Conservation (phyloP, 2,888 invertebrate genomes). For the Polylopha cassiicola region DNA sequence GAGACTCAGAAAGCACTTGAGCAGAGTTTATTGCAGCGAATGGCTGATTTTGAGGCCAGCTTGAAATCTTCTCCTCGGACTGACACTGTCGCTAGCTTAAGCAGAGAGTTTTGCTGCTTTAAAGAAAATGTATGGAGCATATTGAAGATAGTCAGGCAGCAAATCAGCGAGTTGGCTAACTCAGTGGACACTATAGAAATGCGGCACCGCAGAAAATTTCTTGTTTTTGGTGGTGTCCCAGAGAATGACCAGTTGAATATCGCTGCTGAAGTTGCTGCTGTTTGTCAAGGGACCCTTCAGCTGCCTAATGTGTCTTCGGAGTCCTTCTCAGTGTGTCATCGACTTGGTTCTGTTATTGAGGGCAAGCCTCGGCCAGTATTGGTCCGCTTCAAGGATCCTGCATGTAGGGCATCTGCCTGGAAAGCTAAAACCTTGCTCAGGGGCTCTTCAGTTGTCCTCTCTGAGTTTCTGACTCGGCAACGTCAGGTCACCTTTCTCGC, state of each 20-base stretch:
- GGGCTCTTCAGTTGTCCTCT: neutral
- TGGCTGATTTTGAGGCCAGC: too few species aligned
- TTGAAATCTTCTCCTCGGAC: too few species aligned
- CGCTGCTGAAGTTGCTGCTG: neutral
- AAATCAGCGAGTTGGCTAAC: neutral
- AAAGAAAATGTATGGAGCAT: neutral
- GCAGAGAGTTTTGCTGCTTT: neutral
- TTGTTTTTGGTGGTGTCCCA: neutral
- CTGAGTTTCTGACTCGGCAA: slow-evolving; percentile 2
- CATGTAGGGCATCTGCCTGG: neutral
- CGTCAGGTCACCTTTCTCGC: neutral
- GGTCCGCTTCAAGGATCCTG: neutral
- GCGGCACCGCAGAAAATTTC: neutral
- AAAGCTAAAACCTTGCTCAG: neutral
- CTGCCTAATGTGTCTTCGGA: neutral
- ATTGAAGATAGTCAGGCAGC: neutral
- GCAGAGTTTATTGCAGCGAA: too few species aligned
- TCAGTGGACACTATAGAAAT: neutral
- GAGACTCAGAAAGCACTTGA: too few species aligned
- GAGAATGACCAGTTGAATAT: neutral
- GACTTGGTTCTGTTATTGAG: neutral
- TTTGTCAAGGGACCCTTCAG: neutral
- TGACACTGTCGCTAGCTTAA: too few species aligned
- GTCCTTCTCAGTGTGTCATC: neutral
- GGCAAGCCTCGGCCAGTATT: neutral